phyloP scores from a whole-genome alignment of 2,888 invertebrate genomes.

The Agrotis ipsilon region DNA sequence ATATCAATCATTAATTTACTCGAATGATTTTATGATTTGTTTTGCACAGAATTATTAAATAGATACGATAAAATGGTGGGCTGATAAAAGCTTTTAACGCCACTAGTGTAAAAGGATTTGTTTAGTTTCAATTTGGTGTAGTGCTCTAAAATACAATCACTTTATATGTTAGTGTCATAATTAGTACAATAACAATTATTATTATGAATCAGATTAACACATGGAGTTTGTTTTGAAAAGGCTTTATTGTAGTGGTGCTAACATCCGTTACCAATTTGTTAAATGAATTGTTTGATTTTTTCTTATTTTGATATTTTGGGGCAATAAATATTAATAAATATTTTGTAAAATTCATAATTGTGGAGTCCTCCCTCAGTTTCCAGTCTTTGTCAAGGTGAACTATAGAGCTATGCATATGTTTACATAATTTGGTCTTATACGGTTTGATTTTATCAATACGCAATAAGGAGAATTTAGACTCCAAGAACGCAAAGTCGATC shows the following conservation, averaged over 20 bases:
- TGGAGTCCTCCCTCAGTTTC: no score
- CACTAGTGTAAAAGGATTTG: slow-evolving; percentile 7
- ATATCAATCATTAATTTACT: background rate
- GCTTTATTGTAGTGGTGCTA: background rate
- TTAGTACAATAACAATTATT: background rate
- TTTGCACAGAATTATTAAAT: background rate
- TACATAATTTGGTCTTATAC: no score
- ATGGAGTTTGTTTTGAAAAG: background rate
- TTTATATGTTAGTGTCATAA: slow-evolving; percentile 3
- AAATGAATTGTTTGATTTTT: background rate
- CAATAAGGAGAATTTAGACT: no score
- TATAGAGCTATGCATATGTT: no score
- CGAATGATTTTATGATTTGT: background rate
- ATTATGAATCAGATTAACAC: background rate
- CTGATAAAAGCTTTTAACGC: slow-evolving; percentile 8
- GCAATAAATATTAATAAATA: no score
- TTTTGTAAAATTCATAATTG: no score
- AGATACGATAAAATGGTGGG: background rate
- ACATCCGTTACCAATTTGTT: no score
- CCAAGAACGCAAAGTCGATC: background rate
- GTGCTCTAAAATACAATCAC: slow-evolving; percentile 8
- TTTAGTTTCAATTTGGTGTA: slow-evolving; percentile 13
- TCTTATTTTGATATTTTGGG: background rate
- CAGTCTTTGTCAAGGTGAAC: background rate
- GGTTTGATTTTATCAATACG: no score